phyloP scores from a whole-genome alignment of 2,113 vertebrate genomes.

The Echinops telfairi region DNA sequence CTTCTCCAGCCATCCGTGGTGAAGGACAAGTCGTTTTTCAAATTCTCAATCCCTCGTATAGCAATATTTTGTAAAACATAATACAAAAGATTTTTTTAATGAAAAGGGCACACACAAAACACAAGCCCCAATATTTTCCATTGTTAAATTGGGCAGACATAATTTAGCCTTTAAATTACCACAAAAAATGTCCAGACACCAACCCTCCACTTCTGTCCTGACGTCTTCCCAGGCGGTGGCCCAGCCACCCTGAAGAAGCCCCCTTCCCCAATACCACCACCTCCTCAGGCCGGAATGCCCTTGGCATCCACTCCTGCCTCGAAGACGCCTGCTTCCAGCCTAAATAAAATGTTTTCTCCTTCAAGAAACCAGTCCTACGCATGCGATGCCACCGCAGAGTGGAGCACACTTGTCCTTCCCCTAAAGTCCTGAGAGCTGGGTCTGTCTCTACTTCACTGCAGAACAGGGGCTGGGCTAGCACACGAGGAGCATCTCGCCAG shows the following conservation, averaged over 20 bases:
- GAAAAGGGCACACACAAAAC: not conserved
- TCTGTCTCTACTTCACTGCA: not conserved
- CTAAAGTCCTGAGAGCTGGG: not conserved
- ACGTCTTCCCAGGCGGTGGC: not conserved
- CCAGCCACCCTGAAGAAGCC: not conserved
- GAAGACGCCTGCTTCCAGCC: not conserved
- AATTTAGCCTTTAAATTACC: not conserved
- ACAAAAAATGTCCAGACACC: not conserved
- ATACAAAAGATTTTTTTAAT: conserved; percentile 7
- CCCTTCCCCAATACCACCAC: not conserved
- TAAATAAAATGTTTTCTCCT: not conserved
- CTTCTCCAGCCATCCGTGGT: not conserved
- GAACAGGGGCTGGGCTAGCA: not conserved
- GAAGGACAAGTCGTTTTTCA: not conserved
- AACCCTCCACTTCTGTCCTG: not conserved
- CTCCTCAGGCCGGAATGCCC: not conserved
- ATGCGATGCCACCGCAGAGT: not conserved
- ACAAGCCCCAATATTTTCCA: not conserved
- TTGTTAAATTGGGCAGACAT: not conserved
- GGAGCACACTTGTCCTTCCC: not conserved
- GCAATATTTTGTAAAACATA: not conserved
- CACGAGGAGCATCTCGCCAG: not conserved
- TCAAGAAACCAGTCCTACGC: not conserved
- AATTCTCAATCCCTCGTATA: not conserved
- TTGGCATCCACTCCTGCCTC: not conserved